A percentile compares a stretch with the other conserved stretches of the same genome.
phyloP scores from a whole-genome alignment of 2,113 vertebrate genomes.

The Ceuthmochares aereus region DNA sequence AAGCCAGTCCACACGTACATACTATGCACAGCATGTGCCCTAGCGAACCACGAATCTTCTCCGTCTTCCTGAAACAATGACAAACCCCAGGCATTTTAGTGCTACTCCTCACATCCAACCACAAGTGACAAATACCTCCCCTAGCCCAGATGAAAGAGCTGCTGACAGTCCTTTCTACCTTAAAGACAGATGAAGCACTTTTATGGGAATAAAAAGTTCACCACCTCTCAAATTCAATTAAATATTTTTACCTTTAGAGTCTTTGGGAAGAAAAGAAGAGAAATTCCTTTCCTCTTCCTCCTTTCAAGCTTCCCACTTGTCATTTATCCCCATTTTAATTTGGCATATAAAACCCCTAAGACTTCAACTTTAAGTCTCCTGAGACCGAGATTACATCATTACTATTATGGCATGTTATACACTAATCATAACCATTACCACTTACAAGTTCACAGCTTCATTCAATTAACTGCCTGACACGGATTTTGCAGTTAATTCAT shows the following conservation, averaged over 20 bases:
- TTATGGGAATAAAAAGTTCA: slow-evolving; percentile 16
- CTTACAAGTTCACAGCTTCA: slow-evolving; percentile 70
- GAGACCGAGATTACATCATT: slow-evolving; percentile 66
- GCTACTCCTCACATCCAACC: slow-evolving; percentile 55
- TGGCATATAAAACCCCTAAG: slow-evolving; percentile 17
- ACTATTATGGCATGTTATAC: slow-evolving; percentile 56
- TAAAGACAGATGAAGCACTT: slow-evolving; percentile 39
- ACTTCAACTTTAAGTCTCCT: slow-evolving; percentile 14
- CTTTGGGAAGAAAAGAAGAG: slow-evolving; percentile 6
- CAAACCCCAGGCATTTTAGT: slow-evolving; percentile 38
- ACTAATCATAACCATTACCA: slow-evolving; percentile 74
- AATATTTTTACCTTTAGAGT: slow-evolving; percentile 48
- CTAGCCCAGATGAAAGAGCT: slow-evolving; percentile 25
- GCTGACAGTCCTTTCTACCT: slow-evolving; percentile 63
- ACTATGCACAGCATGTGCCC: slow-evolving; percentile 70
- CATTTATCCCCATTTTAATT: slow-evolving; percentile 43
- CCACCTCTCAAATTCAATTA: slow-evolving; percentile 59
- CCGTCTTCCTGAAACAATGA: slow-evolving; percentile 13
- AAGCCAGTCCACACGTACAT: slow-evolving; percentile 48
- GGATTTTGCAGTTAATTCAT: slow-evolving; percentile 71
- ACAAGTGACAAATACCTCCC: slow-evolving; percentile 65
- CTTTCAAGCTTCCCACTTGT: slow-evolving; percentile 46
- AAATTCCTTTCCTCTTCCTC: background rate
- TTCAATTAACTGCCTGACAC: slow-evolving; percentile 75
- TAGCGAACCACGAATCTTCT: slow-evolving; percentile 35